Evolutionary conservation across 1,140 invertebrate genomes (phyloP), one percentile per base, ranked within the genome.

Genomic region (Brachionus rotundiformis): DNA sequence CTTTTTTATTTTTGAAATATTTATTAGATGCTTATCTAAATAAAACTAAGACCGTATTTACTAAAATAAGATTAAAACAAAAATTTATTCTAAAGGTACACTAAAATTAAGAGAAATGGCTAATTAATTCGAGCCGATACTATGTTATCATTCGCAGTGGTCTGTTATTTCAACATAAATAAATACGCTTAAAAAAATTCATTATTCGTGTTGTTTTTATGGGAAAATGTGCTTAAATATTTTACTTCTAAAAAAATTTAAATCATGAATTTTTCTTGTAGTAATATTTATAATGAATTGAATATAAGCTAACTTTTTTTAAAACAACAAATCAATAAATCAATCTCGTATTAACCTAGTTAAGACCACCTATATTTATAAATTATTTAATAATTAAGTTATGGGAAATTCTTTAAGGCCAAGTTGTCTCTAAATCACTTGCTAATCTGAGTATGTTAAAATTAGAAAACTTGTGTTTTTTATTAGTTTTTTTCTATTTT

Each of bases 21-120:
- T 68, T 23, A 68, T 68, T 68, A 36, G 63, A 68, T 41, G 31
- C 33, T 68, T 68, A 68, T 68, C 63, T 68, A 68, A 68, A 68
- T 68, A 68, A 68, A 36, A 36, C 63, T 36, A 68, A 68, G 63
- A 68, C 63, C 63, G 19, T 68, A 68, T 36, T 68, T 68, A 63
- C 61, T 13, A 63, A 33, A 68, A 68, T 68, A 68, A 19, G 63
- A 68, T 68, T 39, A 68, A 68, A 68, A 68, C 63, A 68, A 63
- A 54, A 54, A 33, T 63, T 29, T 33, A n/a, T 63, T 29, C 29
- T 68, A 68, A 36, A 68, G 63, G 63, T 68, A 68, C 33, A 68
- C 63, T 23, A 68, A 33, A 63, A n/a, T 63, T n/a, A 63, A 63
- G 3, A 63, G 16, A 68, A 36, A 68, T 33, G 29, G 33, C 29